phyloP scores from a whole-genome alignment of 2,888 invertebrate species.

The Heliothis peltigera region DNA sequence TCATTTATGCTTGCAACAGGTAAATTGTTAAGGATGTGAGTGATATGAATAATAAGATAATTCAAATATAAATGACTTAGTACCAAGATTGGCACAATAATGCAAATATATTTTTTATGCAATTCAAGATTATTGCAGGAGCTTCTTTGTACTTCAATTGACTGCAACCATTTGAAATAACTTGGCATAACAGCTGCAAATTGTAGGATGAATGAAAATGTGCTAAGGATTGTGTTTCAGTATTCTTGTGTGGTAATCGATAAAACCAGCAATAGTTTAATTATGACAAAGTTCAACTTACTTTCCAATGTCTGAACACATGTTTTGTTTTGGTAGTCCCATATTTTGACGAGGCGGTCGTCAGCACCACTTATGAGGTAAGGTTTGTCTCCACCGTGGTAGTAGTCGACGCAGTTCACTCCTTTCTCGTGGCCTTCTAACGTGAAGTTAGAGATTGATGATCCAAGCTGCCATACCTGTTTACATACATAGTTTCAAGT shows the following conservation, averaged over 20 bases:
- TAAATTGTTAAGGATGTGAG: neutral
- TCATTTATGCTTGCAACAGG: neutral
- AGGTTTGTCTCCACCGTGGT: conserved; percentile 99
- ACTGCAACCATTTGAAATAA: neutral
- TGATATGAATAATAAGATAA: neutral
- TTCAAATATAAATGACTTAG: neutral
- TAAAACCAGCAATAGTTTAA: too few species aligned
- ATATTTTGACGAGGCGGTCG: conserved; percentile 99
- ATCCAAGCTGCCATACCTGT: conserved; percentile 99
- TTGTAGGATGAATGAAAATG: neutral
- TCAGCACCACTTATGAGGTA: conserved; percentile 99
- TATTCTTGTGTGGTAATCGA: too few species aligned
- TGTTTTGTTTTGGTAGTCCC: conserved; percentile 99
- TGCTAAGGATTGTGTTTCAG: neutral
- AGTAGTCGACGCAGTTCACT: conserved; percentile 99
- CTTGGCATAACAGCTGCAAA: conserved; percentile 2
- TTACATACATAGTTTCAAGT: neutral
- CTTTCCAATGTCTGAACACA: conserved; percentile 99
- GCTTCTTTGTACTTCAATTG: conserved; percentile 22
- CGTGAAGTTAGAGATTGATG: conserved; percentile 99
- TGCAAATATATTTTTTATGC: conserved; percentile 2
- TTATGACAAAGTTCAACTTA: conserved; percentile 51
- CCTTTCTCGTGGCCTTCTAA: conserved; percentile 99
- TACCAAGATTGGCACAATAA: neutral
- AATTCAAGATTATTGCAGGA: neutral